phyloP scores from a whole-genome alignment of 2,113 vertebrate genomes.

The Percopsis transmontana region DNA sequence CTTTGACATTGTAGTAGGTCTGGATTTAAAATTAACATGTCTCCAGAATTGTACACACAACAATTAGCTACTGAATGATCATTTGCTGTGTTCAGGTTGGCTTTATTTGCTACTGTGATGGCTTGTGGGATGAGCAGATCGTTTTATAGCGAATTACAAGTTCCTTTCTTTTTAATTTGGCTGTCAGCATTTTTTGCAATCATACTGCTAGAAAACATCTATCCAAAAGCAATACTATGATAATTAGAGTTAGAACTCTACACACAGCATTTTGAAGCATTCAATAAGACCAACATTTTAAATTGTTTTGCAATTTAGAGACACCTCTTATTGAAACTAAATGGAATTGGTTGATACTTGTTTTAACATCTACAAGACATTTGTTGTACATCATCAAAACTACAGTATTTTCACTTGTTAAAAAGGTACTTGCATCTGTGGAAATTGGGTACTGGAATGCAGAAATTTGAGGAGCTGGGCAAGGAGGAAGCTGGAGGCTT shows the following conservation, averaged over 20 bases:
- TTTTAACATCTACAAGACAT: too few relatives aligned
- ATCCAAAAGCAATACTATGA: background rate
- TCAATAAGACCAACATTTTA: background rate
- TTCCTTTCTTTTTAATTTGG: constrained; percentile 4
- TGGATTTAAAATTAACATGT: constrained; percentile 53
- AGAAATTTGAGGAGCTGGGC: background rate
- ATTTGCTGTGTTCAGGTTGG: constrained; percentile 40
- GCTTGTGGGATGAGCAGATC: constrained; percentile 34
- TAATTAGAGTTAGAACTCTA: background rate
- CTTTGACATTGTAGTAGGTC: constrained; percentile 43
- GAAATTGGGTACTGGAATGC: background rate
- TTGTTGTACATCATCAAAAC: too few relatives aligned
- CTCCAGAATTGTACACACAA: constrained; percentile 48
- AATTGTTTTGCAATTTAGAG: background rate
- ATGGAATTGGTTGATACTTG: too few relatives aligned
- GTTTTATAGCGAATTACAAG: constrained; percentile 23
- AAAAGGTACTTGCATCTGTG: too few relatives aligned
- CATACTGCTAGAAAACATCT: constrained; percentile 24
- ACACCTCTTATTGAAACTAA: too few relatives aligned
- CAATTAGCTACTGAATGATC: constrained; percentile 54
- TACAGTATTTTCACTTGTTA: too few relatives aligned
- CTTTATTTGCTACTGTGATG: constrained; percentile 36
- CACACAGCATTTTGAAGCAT: background rate
- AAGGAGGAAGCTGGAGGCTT: background rate
- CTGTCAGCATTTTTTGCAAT: background rate